Evolutionary conservation across 2,888 invertebrate genomes (phyloP).

Genomic region (Tromatobia lineatoria): DNA sequence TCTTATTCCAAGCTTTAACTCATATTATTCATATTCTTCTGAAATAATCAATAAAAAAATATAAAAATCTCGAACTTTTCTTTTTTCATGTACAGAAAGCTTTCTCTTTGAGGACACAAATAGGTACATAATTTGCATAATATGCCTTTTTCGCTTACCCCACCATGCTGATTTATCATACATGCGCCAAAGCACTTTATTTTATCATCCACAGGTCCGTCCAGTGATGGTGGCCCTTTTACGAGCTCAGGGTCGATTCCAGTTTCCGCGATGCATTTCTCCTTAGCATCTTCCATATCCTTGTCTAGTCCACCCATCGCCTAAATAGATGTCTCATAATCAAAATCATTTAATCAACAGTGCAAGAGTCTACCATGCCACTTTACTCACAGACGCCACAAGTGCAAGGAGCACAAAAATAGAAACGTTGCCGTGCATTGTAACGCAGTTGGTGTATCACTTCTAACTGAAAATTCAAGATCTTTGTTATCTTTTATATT

Average conservation of each 20-base stretch:
- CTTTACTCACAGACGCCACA: conserved; percentile 46
- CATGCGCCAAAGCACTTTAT: conserved; percentile 68
- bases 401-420: conserved; percentile 41
- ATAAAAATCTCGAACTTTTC: too few relatives aligned
- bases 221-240: neutral
- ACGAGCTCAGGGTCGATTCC: conserved; percentile 26
- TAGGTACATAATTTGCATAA: neutral
- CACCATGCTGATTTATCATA: conserved; percentile 54
- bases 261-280: conserved; percentile 42
- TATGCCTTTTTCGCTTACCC: conserved; percentile 40
- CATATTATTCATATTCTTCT: too few relatives aligned
- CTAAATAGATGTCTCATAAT: too few relatives aligned
- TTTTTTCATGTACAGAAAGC: too few relatives aligned
- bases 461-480: neutral
- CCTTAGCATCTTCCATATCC: neutral
- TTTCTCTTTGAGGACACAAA: too few relatives aligned
- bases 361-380: neutral
- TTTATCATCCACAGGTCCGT: conserved; percentile 41
- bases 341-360: too few relatives aligned
- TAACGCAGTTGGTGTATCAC: neutral
- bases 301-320: too few relatives aligned
- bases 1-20: too few relatives aligned
- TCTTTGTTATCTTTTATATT: conserved; percentile 18
- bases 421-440: conserved; percentile 7
- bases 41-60: too few relatives aligned